Conservation (phyloP, 2,888 invertebrate species). For the Heteropelma amictum region DNA sequence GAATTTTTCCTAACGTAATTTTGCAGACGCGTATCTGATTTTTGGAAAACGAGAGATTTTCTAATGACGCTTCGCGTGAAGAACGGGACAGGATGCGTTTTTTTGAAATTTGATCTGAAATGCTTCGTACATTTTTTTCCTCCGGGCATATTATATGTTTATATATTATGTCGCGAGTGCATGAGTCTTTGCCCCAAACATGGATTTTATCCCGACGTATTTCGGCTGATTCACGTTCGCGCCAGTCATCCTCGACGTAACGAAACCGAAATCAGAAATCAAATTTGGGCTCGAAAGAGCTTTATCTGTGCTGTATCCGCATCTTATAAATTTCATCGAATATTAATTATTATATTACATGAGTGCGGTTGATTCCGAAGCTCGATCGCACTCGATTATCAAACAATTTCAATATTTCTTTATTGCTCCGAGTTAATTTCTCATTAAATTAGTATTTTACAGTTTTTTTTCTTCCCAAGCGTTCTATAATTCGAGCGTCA, state of each 20-base stretch:
- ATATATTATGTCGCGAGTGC: constrained; percentile 18
- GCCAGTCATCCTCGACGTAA: constrained; percentile 41
- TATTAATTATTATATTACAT: too few species aligned
- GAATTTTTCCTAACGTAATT: too few species aligned
- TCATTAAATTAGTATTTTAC: neutral
- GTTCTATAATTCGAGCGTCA: neutral
- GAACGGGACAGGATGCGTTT: neutral
- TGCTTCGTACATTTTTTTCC: neutral
- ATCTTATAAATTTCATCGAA: too few species aligned
- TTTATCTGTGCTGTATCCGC: too few species aligned
- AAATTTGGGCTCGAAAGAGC: neutral
- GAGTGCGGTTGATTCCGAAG: constrained; percentile 16
- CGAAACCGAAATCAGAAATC: constrained; percentile 17
- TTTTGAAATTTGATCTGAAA: neutral
- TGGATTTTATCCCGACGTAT: constrained; percentile 30
- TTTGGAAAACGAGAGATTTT: too few species aligned
- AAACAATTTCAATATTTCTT: neutral
- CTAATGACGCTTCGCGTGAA: too few species aligned
- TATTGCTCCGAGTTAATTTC: neutral
- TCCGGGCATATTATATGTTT: neutral
- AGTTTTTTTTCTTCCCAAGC: constrained; percentile 14
- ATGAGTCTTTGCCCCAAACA: constrained; percentile 28
- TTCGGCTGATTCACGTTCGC: constrained; percentile 2
- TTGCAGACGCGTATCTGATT: too few species aligned
- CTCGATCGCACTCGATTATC: constrained; percentile 6